Base-by-base conservation (phyloP, 2,797 vertebrate genomes). In the Sebastes goodei region DNA sequence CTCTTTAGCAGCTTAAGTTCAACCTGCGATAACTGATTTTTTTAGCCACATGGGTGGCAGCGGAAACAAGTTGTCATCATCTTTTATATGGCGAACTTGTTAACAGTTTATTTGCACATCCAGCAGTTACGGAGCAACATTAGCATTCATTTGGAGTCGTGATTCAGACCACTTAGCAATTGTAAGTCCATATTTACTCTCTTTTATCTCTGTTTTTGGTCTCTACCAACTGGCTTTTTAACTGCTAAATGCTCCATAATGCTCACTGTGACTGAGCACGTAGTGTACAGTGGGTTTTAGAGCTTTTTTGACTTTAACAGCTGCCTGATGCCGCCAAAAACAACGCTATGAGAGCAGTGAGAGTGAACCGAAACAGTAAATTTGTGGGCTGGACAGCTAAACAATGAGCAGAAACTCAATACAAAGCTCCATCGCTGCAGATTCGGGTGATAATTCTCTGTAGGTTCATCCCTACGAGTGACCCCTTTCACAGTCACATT, bases 61-160 rank as follows among this genome's bases (percentile, higher is more conserved):
- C 4, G 0, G 42, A 5, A 21, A 55, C n/a, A 55, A 55, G 30
- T 4, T 0, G 42, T n/a, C 20, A 52, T 52, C 49, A 0, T 0
- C 49, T 20, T 52, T 10, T 52, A 52, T 20, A 52, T n/a, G 49
- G 21, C 2, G 0, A 52, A 72, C n/a, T 10, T 33, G 15, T 49
- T 60, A 21, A 33, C 20, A 21, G 25, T 46, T 60, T 17, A 53
- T 53, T 27, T 35, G 5, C 17, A 55, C 9, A 21, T 10, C 49
- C 2, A 42, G 33, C 32, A 25, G 6, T 1, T 42, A 71, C 10
- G 4, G 21, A 56, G 52, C 20, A 17, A 33, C 17, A 56, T 56
- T 0, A 35, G 5, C 10, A 5, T 46, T 49, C 23, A 27, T 46
- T 65, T 46, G 23, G 15, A 27, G 63, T 65, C 2, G 0, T 0